Conservation (phyloP, 1,140 invertebrate genomes). For the Meloidogyne exigua region DNA sequence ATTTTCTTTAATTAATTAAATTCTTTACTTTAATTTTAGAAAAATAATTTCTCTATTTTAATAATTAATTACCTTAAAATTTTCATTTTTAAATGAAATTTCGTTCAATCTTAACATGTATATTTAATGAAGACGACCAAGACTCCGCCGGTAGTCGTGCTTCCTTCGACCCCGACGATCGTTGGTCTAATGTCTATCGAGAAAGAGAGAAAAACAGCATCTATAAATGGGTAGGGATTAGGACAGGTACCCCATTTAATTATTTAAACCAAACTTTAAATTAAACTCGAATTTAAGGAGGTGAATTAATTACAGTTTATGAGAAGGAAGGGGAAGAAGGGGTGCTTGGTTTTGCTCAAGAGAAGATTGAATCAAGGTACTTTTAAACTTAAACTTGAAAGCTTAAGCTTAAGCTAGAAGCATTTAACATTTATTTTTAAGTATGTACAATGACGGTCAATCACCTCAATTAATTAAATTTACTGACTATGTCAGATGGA, state of each 20-base stretch:
- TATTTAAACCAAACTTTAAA: neutral
- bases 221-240: slow-evolving; percentile 66
- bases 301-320: slow-evolving; percentile 72
- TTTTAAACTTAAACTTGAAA: too few relatives aligned
- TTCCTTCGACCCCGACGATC: slow-evolving; percentile 64
- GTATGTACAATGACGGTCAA: slow-evolving; percentile 80
- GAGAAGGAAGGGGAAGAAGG: slow-evolving; percentile 70
- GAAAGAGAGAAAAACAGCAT: slow-evolving; percentile 66
- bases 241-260: slow-evolving; percentile 47
- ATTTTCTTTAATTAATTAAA: too few relatives aligned
- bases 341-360: slow-evolving; percentile 80
- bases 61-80: too few relatives aligned
- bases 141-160: neutral
- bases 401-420: too few relatives aligned
- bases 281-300: slow-evolving; percentile 64
- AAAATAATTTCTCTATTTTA: too few relatives aligned
- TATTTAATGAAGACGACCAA: neutral
- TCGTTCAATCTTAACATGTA: neutral
- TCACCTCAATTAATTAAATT: slow-evolving; percentile 79
- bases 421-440: neutral
- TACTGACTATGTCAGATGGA: slow-evolving; percentile 84
- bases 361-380: slow-evolving; percentile 78
- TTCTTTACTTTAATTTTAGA: too few relatives aligned
- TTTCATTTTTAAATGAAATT: slow-evolving; percentile 9
- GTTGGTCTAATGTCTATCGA: slow-evolving; percentile 67